Evolutionary conservation across 1,140 invertebrate genomes (phyloP).

Genomic region (Planococcus citri): DNA sequence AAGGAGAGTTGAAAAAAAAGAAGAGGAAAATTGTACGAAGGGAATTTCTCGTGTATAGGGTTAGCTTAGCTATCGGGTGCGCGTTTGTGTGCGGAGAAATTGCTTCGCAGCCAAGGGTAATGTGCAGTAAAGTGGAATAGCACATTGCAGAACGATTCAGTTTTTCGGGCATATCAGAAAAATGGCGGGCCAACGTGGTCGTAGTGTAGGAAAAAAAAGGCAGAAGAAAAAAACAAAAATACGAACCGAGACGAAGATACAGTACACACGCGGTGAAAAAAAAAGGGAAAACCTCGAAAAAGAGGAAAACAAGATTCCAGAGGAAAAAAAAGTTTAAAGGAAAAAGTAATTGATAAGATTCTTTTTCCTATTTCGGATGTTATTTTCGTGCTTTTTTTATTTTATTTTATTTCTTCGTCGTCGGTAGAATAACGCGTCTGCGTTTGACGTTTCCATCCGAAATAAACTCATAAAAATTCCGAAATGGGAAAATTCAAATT

Average conservation of each 20-base stretch:
- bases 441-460: conserved; percentile 6
- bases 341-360: conserved; percentile 29
- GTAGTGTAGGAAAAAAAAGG: conserved; percentile 21
- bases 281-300: conserved; percentile 12
- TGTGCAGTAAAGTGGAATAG: conserved; percentile 5
- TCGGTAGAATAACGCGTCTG: not conserved
- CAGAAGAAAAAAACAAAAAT: conserved; percentile 25
- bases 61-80: not conserved
- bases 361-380: conserved; percentile 18
- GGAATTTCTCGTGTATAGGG: not conserved
- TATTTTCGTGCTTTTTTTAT: conserved; percentile 10
- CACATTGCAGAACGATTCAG: conserved; percentile 19
- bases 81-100: not conserved
- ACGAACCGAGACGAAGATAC: conserved; percentile 22
- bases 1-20: not conserved
- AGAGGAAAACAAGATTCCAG: conserved; percentile 25
- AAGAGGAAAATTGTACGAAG: not conserved
- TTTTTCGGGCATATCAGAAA: conserved; percentile 19
- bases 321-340: conserved; percentile 27
- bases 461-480: conserved; percentile 14
- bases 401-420: conserved; percentile 5
- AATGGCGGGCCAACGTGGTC: conserved; percentile 22
- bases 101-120: conserved; percentile 17
- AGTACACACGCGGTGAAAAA: conserved; percentile 7
- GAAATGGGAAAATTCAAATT: conserved; percentile 5